Evolutionary conservation across 2,113 vertebrate genomes (phyloP).

Genomic region (Hystrix cristata): DNA sequence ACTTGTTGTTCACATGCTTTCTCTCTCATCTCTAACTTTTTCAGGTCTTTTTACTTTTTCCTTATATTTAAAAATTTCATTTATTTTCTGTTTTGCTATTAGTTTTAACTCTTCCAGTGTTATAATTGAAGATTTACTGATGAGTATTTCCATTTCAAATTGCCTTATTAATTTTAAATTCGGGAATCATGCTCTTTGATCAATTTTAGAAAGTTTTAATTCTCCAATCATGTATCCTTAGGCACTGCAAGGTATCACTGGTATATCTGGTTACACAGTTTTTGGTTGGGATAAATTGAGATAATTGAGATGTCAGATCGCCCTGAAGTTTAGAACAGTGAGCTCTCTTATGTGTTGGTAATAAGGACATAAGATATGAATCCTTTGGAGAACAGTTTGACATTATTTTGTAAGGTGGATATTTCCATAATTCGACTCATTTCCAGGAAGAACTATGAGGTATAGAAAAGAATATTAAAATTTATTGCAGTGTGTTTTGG

Average conservation of each 20-base stretch:
- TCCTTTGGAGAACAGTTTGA: background rate
- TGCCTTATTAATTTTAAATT: background rate
- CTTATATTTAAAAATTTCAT: background rate
- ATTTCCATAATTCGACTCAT: background rate
- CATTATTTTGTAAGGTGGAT: background rate
- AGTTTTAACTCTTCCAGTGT: background rate
- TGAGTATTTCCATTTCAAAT: background rate
- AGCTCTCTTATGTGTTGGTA: background rate
- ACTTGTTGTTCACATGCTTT: background rate
- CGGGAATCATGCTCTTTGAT: background rate
- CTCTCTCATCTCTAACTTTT: background rate
- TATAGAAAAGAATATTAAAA: background rate
- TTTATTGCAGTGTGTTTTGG: background rate
- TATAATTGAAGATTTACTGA: background rate
- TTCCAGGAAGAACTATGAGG: background rate
- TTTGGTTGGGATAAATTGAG: conserved; percentile 8
- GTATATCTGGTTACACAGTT: background rate
- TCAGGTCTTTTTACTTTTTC: background rate
- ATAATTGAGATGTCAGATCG: background rate
- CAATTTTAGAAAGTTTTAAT: background rate
- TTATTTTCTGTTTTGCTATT: background rate
- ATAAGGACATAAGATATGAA: background rate
- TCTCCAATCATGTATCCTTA: background rate
- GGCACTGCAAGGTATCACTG: background rate
- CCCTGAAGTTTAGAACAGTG: background rate